Conservation (phyloP, 2,797 vertebrate species). For the Pangasius djambal region DNA sequence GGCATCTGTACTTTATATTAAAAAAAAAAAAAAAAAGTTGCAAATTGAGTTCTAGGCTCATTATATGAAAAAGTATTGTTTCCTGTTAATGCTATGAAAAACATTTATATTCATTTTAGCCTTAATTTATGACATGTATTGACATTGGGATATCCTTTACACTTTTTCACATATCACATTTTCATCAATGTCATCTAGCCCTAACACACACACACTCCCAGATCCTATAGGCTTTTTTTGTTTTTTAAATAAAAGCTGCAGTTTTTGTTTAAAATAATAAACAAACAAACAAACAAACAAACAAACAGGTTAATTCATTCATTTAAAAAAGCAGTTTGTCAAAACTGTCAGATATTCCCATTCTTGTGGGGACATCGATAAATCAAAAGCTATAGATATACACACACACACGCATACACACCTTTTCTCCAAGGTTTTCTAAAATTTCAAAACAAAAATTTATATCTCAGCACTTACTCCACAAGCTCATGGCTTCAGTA, state of each 20-base stretch:
- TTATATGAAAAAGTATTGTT: not conserved
- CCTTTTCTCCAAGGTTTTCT: not conserved
- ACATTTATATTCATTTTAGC: too few relatives aligned
- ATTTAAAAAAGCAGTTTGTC: not conserved
- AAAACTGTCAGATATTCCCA: not conserved
- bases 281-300: not conserved
- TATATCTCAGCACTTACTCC: constrained; percentile 3
- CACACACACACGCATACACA: not conserved
- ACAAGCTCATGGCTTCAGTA: not conserved
- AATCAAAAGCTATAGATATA: not conserved
- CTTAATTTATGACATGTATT: too few relatives aligned
- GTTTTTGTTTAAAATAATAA: not conserved
- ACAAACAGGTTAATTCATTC: too few relatives aligned
- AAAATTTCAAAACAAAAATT: not conserved
- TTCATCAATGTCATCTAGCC: not conserved
- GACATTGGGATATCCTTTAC: too few relatives aligned
- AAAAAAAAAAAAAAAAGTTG: too few relatives aligned
- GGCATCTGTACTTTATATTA: too few relatives aligned
- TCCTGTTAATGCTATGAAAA: not conserved
- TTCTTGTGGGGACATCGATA: not conserved
- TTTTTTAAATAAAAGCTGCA: not conserved
- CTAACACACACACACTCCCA: not conserved
- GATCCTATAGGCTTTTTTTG: not conserved
- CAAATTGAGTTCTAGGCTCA: not conserved
- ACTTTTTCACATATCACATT: not conserved